Conservation (phyloP, 2,113 vertebrate genomes). For the Thamnaconus septentrionalis region DNA sequence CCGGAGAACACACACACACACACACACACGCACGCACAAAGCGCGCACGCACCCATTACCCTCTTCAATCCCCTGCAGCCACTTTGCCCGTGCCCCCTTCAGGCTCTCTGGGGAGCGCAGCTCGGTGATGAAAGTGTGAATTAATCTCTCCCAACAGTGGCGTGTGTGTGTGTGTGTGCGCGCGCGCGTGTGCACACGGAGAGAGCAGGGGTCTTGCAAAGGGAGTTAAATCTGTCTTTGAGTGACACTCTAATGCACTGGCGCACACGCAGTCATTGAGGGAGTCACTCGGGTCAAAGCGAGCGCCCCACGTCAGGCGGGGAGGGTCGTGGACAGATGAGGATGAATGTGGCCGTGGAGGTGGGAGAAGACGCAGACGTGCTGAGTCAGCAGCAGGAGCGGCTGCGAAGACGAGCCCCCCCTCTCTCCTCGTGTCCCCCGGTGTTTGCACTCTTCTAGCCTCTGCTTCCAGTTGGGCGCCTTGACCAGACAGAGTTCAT, state of each 20-base stretch:
- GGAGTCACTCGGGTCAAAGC: conserved; percentile 44
- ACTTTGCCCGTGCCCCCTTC: conserved; percentile 42
- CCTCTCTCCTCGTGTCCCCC: conserved; percentile 1
- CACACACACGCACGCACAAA: conserved; percentile 18
- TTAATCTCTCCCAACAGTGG: conserved; percentile 70
- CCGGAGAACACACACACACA: conserved; percentile 29
- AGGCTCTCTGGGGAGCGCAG: conserved; percentile 58
- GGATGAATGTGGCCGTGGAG: conserved; percentile 62
- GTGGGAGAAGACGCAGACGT: conserved; percentile 42
- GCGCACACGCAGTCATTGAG: conserved; percentile 6
- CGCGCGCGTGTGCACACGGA: conserved; percentile 14
- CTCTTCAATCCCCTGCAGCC: conserved; percentile 46
- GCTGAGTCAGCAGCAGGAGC: conserved; percentile 55
- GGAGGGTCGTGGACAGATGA: conserved; percentile 29
- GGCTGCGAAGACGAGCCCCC: conserved; percentile 6
- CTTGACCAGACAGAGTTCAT: not conserved
- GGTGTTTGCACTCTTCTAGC: conserved; percentile 33
- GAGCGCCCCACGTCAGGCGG: conserved; percentile 25
- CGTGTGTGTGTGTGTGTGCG: conserved; percentile 7
- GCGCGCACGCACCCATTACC: conserved; percentile 38
- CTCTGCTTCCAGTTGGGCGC: conserved; percentile 4
- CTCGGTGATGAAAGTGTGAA: conserved; percentile 74
- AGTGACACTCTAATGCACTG: conserved; percentile 26
- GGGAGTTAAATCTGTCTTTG: conserved; percentile 31
- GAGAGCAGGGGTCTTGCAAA: conserved; percentile 20